A percentile compares a stretch with the other conserved stretches of the same genome.
Evolutionary conservation across 2,113 vertebrate genomes (phyloP).

Genomic region (Dipodomys merriami): DNA sequence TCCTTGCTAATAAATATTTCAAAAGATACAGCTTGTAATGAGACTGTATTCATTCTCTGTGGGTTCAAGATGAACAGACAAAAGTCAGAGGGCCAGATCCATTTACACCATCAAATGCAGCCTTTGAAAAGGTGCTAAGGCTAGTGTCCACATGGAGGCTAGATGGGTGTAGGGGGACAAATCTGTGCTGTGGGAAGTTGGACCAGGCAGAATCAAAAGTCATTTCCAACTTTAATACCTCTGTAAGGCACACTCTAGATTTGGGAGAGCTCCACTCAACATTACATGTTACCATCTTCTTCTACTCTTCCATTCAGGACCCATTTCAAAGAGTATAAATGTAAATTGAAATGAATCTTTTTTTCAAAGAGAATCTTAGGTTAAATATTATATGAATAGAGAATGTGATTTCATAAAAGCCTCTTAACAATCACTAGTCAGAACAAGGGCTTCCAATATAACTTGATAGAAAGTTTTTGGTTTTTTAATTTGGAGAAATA

Average conservation of each 20-base stretch:
- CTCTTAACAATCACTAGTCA: constrained; percentile 19
- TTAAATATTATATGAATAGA: background rate
- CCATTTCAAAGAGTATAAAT: background rate
- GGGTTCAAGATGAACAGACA: background rate
- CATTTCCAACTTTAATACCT: background rate
- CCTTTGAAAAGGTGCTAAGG: background rate
- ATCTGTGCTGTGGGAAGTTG: background rate
- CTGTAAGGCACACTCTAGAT: background rate
- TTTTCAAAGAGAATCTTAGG: constrained; percentile 1
- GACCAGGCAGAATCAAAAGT: background rate
- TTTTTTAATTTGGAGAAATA: constrained; percentile 23
- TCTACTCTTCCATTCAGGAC: background rate
- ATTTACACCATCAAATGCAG: background rate
- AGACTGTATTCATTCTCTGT: background rate
- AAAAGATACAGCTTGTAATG: background rate
- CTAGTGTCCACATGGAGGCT: rapidly evolving
- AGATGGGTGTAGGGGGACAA: background rate
- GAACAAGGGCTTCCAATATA: constrained; percentile 29
- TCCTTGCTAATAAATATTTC: background rate
- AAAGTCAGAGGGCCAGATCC: background rate
- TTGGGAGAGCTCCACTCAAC: background rate
- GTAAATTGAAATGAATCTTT: background rate
- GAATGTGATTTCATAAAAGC: background rate
- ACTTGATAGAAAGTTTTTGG: background rate
- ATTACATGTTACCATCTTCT: background rate